A percentile compares a stretch with the other conserved stretches of the same genome.
Conservation (phyloP, 2,797 vertebrate genomes). For the Spinus pinus region DNA sequence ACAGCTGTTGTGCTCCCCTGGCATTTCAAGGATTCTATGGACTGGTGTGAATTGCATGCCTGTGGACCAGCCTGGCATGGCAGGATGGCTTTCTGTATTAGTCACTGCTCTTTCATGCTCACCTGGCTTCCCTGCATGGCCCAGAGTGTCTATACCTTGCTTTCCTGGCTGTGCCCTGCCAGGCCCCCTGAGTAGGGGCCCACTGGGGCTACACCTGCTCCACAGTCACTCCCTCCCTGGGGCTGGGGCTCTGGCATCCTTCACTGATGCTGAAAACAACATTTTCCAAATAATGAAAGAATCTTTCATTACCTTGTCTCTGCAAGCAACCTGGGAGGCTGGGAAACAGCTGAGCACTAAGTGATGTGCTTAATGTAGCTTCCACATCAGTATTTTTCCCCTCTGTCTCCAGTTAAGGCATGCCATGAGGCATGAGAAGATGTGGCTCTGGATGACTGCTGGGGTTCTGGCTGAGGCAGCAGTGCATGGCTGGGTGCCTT, state of each 20-base stretch:
- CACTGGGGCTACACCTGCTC: not conserved
- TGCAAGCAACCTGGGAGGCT: not conserved
- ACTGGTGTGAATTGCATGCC: not conserved
- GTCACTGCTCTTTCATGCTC: not conserved
- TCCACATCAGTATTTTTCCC: not conserved
- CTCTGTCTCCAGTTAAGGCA: not conserved
- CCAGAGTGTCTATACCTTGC: accelerated
- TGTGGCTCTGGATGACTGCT: not conserved
- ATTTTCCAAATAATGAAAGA: not conserved
- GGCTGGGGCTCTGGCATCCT: not conserved
- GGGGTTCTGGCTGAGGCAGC: not conserved
- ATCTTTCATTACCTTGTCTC: not conserved
- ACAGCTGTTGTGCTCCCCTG: not conserved
- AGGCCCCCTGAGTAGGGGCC: too few species aligned
- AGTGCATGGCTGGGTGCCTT: not conserved
- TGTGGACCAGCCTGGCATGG: accelerated
- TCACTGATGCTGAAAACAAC: not conserved
- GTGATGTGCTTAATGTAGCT: not conserved
- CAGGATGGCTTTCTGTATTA: not conserved
- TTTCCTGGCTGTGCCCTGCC: not conserved
- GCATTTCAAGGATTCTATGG: not conserved
- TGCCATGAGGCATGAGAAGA: not conserved
- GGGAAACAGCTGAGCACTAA: not conserved
- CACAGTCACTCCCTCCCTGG: not conserved
- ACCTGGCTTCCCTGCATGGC: not conserved